Evolutionary conservation across 2,113 vertebrate genomes (phyloP).

Genomic region (Neomonachus schauinslandi): DNA sequence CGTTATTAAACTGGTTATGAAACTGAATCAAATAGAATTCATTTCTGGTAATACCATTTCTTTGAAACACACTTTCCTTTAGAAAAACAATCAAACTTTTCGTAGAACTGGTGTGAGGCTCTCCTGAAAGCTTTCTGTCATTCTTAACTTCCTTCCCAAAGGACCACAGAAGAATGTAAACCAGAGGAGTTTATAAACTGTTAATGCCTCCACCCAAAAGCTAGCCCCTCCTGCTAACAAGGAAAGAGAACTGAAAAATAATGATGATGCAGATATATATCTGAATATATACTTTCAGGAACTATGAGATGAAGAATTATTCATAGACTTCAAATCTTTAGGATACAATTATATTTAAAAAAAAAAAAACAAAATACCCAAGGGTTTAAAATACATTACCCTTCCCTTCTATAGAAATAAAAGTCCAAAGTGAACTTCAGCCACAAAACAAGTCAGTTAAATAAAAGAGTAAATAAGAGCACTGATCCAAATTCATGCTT

Average conservation of each 20-base stretch:
- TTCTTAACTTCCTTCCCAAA: constrained; percentile 68
- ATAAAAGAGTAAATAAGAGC: constrained; percentile 68
- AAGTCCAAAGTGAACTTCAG: constrained; percentile 63
- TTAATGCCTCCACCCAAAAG: constrained; percentile 20
- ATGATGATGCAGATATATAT: constrained; percentile 17
- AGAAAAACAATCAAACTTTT: constrained; percentile 64
- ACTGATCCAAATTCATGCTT: constrained; percentile 66
- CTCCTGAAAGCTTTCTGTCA: constrained; percentile 51
- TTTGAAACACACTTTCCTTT: constrained; percentile 71
- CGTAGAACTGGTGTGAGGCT: constrained; percentile 52
- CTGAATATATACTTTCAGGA: constrained; percentile 33
- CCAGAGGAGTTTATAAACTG: neutral
- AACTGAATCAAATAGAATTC: constrained; percentile 62
- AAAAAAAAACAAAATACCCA: constrained; percentile 11
- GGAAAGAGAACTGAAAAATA: constrained; percentile 45
- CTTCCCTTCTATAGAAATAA: constrained; percentile 45
- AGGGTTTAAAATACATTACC: constrained; percentile 44
- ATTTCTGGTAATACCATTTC: constrained; percentile 70
- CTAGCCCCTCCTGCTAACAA: constrained; percentile 28
- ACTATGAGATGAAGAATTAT: constrained; percentile 31
- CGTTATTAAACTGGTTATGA: constrained; percentile 56
- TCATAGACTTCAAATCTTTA: constrained; percentile 44
- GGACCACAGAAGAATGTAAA: constrained; percentile 24
- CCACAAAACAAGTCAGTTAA: constrained; percentile 61
- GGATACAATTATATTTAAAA: constrained; percentile 11